phyloP scores from a whole-genome alignment of 2,888 invertebrate genomes.

The Xanthorhoe spadicearia region DNA sequence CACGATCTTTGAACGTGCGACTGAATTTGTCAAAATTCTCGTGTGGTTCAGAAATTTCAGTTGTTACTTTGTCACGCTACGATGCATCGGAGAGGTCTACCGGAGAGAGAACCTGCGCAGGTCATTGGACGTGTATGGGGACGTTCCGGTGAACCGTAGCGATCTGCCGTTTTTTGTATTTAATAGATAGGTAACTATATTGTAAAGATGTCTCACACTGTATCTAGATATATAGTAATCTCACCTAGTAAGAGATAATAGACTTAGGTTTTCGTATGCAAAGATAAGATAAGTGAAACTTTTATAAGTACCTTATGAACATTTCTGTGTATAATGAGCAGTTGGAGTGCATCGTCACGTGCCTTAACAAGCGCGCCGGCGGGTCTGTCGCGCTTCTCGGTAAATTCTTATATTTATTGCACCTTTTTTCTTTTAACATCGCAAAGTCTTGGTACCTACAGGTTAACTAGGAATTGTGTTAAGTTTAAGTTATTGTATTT shows the following conservation, averaged over 20 bases:
- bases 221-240: too few relatives aligned
- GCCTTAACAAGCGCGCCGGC: slow-evolving; percentile 66
- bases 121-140: too few relatives aligned
- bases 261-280: too few relatives aligned
- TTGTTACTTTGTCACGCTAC: neutral
- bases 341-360: slow-evolving; percentile 74
- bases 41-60: slow-evolving; percentile 9
- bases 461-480: neutral
- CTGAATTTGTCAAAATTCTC: slow-evolving; percentile 33
- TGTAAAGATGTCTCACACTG: too few relatives aligned
- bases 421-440: slow-evolving; percentile 21
- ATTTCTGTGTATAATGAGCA: slow-evolving; percentile 58
- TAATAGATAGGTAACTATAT: too few relatives aligned
- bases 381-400: slow-evolving; percentile 41
- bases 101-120: too few relatives aligned
- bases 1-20: slow-evolving; percentile 43
- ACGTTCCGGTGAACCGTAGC: too few relatives aligned
- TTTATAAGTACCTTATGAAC: neutral
- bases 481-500: neutral
- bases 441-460: neutral
- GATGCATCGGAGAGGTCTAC: too few relatives aligned
- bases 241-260: too few relatives aligned
- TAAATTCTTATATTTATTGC: slow-evolving; percentile 39
- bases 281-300: slow-evolving; percentile 2
- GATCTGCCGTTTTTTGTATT: too few relatives aligned